Base-by-base conservation (phyloP, 2,888 invertebrate species). In the Monochamus alternatus region DNA sequence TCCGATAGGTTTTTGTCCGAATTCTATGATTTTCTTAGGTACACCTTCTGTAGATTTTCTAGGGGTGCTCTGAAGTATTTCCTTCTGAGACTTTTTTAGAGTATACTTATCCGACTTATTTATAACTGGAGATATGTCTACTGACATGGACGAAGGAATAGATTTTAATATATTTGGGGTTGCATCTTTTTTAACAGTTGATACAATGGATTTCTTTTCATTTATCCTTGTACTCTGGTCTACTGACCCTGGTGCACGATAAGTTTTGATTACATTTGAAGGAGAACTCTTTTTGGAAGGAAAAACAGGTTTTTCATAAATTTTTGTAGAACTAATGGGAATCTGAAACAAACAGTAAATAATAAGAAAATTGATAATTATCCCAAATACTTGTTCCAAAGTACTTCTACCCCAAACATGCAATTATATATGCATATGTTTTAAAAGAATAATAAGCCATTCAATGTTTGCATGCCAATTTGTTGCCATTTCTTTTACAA, bases 51-150 rank as follows among this genome's bases (percentile, higher is more conserved):
- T 22, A n/a, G 22, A 12, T 47, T 70, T 75, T 10, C 47, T 70
- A n/a, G 70, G 32, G 7, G 51, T 71, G 22, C 14, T 31, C 3
- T 44, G 69, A 31, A 5, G 8, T 14, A 31, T 52, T n/a, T 71
- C 8, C 32, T 69, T 58, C 22, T 55, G 51, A 31, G 22, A 22
- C 12, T 38, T 52, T 31, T 67, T 68, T 51, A 51, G 8, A 38
- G 64, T 10, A n/a, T 12, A 9, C 10, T 22, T 59, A 32, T 51
- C 52, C 1, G 65, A 14, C 38, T 65, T 75, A 38, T 7, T 14
- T 65, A 32, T 31, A 30, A 78, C 63, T 60, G 74, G 74, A 9
- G 78, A 74, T 75, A 78, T 78, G 43, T 78, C 78, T 10, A 78
- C 74, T 9, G 78, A 74, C 64, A 63, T 70, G 31, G 68, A 71